These are phyloP conservation scores for Sebastes jordani DNA, from an alignment of 2,797 vertebrate genomes.

Conservation along the genomic window DNA sequence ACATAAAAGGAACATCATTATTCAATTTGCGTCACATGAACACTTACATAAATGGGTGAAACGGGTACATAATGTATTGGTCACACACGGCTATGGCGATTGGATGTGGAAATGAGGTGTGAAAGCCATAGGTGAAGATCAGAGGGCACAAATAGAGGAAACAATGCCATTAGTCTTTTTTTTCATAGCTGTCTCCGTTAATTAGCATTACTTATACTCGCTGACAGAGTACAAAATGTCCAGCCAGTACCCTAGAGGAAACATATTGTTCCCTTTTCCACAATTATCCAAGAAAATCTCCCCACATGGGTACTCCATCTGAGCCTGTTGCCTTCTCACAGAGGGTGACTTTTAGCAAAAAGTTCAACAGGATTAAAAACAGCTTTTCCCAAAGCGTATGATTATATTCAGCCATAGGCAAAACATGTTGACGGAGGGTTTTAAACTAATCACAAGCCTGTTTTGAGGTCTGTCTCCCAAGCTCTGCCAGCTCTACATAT, in stretches of 20 bases:
- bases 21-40: constrained; percentile 7
- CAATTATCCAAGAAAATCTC: constrained; percentile 53
- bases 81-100: not conserved
- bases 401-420: constrained; percentile 42
- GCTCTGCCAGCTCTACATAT: not conserved
- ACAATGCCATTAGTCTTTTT: constrained; percentile 1
- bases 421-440: constrained; percentile 30
- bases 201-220: constrained; percentile 14
- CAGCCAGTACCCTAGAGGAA: constrained; percentile 51
- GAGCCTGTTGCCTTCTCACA: constrained; percentile 44
- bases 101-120: constrained; percentile 14
- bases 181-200: not conserved
- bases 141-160: not conserved
- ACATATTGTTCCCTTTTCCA: constrained; percentile 50
- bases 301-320: constrained; percentile 33
- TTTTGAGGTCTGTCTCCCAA: constrained; percentile 21
- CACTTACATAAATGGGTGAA: not conserved
- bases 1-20: not conserved
- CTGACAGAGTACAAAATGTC: constrained; percentile 35
- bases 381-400: constrained; percentile 30
- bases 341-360: constrained; percentile 70
- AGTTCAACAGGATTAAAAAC: constrained; percentile 62
- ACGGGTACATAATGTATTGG: constrained; percentile 7
- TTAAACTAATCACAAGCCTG: constrained; percentile 33
- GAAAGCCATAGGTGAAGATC: constrained; percentile 22